phyloP scores from a whole-genome alignment of 2,888 invertebrate genomes.

The Agelastica alni region DNA sequence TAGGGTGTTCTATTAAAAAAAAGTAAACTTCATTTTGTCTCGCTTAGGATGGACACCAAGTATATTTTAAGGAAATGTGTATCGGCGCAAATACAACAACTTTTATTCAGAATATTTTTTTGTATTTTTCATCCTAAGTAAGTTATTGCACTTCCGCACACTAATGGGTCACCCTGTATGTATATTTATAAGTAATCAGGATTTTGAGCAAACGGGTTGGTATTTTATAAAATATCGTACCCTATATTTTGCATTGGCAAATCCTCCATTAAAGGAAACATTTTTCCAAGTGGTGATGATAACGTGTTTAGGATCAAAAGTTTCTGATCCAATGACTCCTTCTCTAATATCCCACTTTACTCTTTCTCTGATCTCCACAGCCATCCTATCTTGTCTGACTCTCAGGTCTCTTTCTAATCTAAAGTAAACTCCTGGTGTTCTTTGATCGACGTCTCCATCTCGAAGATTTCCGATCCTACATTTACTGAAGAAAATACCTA shows the following conservation, averaged over 20 bases:
- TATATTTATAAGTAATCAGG: too few relatives aligned
- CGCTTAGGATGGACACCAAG: too few relatives aligned
- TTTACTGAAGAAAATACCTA: constrained; percentile 81
- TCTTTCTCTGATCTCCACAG: constrained; percentile 83
- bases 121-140: too few relatives aligned
- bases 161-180: too few relatives aligned
- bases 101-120: too few relatives aligned
- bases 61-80: too few relatives aligned
- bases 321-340: constrained; percentile 88
- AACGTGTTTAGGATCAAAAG: constrained; percentile 89
- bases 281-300: constrained; percentile 95
- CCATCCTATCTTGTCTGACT: constrained; percentile 77
- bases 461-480: constrained; percentile 67
- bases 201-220: too few relatives aligned
- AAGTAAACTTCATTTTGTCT: too few relatives aligned
- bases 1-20: too few relatives aligned
- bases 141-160: too few relatives aligned
- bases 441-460: constrained; percentile 74
- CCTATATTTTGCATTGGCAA: constrained; percentile 50
- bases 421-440: constrained; percentile 82
- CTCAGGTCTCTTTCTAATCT: constrained; percentile 72
- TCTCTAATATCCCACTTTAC: constrained; percentile 86
- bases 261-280: constrained; percentile 89
- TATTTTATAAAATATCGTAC: constrained; percentile 25
- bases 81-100: too few relatives aligned